Evolutionary conservation across 2,113 vertebrate genomes (phyloP).

Genomic region (Sinocyclocheilus rhinocerous): DNA sequence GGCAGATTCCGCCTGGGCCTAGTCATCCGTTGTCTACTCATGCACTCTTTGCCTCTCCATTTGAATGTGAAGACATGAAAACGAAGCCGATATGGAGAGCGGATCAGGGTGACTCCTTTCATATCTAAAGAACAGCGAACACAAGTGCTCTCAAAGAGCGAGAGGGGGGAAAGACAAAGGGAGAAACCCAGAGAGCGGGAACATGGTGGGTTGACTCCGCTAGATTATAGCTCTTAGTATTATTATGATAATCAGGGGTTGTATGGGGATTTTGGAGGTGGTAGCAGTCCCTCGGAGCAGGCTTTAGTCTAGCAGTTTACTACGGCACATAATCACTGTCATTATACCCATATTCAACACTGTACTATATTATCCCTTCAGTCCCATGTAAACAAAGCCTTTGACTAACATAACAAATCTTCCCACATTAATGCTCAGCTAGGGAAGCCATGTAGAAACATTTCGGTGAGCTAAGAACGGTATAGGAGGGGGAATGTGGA

Average conservation of each 20-base stretch:
- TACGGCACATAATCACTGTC: slow-evolving; percentile 76
- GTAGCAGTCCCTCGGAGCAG: slow-evolving; percentile 63
- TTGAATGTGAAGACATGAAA: slow-evolving; percentile 27
- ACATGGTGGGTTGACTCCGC: slow-evolving; percentile 43
- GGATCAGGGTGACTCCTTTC: slow-evolving; percentile 28
- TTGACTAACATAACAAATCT: slow-evolving; percentile 77
- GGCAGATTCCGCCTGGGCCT: slow-evolving; percentile 15
- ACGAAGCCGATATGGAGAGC: neutral
- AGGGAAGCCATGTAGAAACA: slow-evolving; percentile 73
- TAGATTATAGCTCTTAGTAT: slow-evolving; percentile 71
- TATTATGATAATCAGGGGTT: slow-evolving; percentile 79
- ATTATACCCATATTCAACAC: slow-evolving; percentile 70
- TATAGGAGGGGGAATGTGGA: slow-evolving; percentile 27
- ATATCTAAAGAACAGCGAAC: neutral
- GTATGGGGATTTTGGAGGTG: slow-evolving; percentile 66
- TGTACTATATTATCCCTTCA: slow-evolving; percentile 78
- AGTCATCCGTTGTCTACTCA: slow-evolving; percentile 21
- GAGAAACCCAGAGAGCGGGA: slow-evolving; percentile 29
- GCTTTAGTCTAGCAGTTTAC: slow-evolving; percentile 64
- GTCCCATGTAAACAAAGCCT: slow-evolving; percentile 78
- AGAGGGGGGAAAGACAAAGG: slow-evolving; percentile 44
- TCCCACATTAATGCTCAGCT: slow-evolving; percentile 65
- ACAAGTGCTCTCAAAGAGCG: slow-evolving; percentile 40
- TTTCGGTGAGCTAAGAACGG: slow-evolving; percentile 54
- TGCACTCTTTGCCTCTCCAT: slow-evolving; percentile 6